Percentiles rank a stretch among this genome's conserved stretches.
These are phyloP conservation scores for Xiphias gladius DNA, from an alignment of 2,113 vertebrate genomes.

Conservation along the genomic window DNA sequence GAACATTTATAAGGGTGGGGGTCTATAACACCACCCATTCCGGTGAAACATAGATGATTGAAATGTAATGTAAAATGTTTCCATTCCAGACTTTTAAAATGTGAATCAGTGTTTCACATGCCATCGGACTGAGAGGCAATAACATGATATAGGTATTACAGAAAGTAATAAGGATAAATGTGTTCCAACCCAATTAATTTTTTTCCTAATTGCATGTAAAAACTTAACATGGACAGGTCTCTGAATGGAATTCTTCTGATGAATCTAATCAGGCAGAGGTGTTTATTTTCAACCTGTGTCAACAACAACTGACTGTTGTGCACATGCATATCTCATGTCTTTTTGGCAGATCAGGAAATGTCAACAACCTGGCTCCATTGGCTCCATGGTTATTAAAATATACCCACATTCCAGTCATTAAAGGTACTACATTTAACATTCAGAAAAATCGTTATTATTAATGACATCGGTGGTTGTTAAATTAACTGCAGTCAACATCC, in stretches of 20 bases:
- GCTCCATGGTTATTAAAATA: conserved; percentile 9
- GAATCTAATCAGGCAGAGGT: conserved; percentile 28
- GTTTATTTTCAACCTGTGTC: conserved; percentile 24
- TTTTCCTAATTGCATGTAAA: background rate
- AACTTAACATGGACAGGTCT: background rate
- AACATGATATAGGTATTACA: background rate
- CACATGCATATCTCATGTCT: conserved; percentile 45
- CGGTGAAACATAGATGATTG: conserved; percentile 17
- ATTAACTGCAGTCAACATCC: no score
- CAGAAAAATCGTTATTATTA: no score
- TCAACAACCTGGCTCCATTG: conserved; percentile 40
- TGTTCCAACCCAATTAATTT: background rate
- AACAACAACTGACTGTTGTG: conserved; percentile 41
- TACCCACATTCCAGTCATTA: background rate
- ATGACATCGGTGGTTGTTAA: no score
- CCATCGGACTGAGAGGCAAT: background rate
- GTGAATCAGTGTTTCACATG: background rate
- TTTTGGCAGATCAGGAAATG: conserved; percentile 40
- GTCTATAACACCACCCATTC: background rate
- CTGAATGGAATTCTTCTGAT: conserved; percentile 21
- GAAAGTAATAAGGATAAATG: background rate
- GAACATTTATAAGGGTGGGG: conserved; percentile 35
- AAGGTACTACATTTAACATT: no score
- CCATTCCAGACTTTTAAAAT: background rate
- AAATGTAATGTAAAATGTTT: background rate